phyloP scores from a whole-genome alignment of 2,888 invertebrate species.

The Galeruca laticollis region DNA sequence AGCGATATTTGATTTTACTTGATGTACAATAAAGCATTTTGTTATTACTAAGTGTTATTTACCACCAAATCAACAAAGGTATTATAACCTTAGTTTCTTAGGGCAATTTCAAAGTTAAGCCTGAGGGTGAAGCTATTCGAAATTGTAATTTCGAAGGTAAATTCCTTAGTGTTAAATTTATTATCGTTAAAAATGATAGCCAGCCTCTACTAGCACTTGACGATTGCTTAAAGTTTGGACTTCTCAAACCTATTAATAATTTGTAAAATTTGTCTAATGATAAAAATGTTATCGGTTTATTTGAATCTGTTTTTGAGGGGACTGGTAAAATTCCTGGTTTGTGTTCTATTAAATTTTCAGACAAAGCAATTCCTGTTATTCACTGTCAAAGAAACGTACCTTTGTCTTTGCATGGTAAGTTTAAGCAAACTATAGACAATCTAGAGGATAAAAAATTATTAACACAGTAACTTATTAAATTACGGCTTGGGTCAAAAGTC shows the following conservation, averaged over 20 bases:
- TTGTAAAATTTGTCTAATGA: constrained; percentile 13
- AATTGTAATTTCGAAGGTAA: constrained; percentile 19
- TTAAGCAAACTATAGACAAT: constrained; percentile 20
- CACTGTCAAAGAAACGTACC: constrained; percentile 29
- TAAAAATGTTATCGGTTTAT: constrained; percentile 13
- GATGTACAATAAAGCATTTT: too few species aligned
- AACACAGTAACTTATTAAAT: constrained; percentile 28
- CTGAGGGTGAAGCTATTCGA: constrained; percentile 23
- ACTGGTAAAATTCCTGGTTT: constrained; percentile 29
- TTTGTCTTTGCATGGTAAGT: constrained; percentile 20
- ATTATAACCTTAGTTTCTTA: constrained; percentile 34
- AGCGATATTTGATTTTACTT: too few species aligned
- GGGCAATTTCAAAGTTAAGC: constrained; percentile 40
- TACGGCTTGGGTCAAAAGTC: constrained; percentile 29
- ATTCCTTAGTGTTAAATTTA: constrained; percentile 25
- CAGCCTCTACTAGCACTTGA: constrained; percentile 28
- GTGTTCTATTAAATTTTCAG: constrained; percentile 20
- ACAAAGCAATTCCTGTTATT: constrained; percentile 31
- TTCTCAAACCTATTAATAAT: constrained; percentile 19
- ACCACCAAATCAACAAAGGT: too few species aligned
- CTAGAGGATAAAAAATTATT: constrained; percentile 25
- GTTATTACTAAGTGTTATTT: too few species aligned
- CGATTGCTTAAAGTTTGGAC: constrained; percentile 32
- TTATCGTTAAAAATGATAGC: constrained; percentile 21
- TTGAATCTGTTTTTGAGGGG: constrained; percentile 16